Percentiles rank a stretch among this genome's conserved stretches.
Evolutionary conservation across 1,140 invertebrate species (phyloP).

Genomic region (Trinorchestia longiramus): DNA sequence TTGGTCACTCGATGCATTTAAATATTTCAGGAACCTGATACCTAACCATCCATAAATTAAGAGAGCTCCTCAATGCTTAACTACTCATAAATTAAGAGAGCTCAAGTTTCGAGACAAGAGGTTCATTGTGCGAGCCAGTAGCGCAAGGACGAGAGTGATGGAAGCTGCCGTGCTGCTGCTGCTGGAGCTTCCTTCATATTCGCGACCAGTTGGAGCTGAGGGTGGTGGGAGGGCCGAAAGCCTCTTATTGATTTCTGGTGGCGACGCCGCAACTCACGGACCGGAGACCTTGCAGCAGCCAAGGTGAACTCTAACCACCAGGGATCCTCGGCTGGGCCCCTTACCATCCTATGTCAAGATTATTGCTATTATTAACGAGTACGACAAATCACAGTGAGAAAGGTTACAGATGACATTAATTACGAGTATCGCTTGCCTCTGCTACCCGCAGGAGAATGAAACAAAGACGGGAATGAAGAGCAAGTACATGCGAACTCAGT

Average conservation of each 20-base stretch:
- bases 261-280: constrained; percentile 33
- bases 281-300: constrained; percentile 23
- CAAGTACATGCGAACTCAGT: neutral
- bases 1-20: too few species aligned
- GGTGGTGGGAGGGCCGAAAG: constrained; percentile 19
- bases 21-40: too few species aligned
- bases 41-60: too few species aligned
- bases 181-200: constrained; percentile 6
- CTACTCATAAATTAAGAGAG: neutral
- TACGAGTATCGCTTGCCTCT: neutral
- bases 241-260: constrained; percentile 39
- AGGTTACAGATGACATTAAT: neutral
- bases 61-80: neutral
- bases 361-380: neutral
- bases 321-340: neutral
- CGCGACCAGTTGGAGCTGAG: neutral
- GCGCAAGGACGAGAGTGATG: neutral
- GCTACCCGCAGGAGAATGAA: neutral
- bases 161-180: neutral
- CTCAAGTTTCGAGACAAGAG: neutral
- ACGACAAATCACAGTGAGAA: neutral
- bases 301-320: neutral
- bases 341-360: neutral
- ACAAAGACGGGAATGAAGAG: neutral
- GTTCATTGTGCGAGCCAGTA: neutral